phyloP scores from a whole-genome alignment of 2,888 invertebrate genomes.

The Yponomeuta plumbellus region DNA sequence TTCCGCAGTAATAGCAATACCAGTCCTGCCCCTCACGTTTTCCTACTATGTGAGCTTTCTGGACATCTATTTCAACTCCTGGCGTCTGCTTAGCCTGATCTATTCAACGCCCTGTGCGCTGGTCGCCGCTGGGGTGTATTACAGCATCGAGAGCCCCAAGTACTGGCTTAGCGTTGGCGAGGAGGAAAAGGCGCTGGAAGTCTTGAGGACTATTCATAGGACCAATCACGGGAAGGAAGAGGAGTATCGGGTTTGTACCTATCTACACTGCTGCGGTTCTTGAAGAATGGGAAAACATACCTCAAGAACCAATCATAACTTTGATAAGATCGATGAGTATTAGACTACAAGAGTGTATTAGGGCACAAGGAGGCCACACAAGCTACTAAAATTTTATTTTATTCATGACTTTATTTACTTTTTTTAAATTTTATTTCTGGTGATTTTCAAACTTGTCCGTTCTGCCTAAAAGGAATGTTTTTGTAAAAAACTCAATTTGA shows the following conservation, averaged over 20 bases:
- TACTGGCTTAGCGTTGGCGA: slow-evolving; percentile 78
- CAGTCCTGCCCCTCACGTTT: slow-evolving; percentile 77
- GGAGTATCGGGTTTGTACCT: slow-evolving; percentile 44
- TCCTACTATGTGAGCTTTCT: slow-evolving; percentile 58
- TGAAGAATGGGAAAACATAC: too few relatives aligned
- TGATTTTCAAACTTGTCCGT: too few relatives aligned
- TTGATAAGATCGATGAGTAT: too few relatives aligned
- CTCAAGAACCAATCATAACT: too few relatives aligned
- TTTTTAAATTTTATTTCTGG: too few relatives aligned
- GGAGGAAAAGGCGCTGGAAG: slow-evolving; percentile 70
- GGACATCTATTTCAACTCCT: slow-evolving; percentile 79
- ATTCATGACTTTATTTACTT: too few relatives aligned
- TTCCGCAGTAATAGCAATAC: slow-evolving; percentile 77
- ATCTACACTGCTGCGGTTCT: too few relatives aligned
- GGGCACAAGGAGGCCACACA: too few relatives aligned
- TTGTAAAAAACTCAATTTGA: too few relatives aligned
- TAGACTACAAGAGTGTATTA: too few relatives aligned
- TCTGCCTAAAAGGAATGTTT: too few relatives aligned
- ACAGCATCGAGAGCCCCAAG: slow-evolving; percentile 85
- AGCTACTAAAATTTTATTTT: too few relatives aligned
- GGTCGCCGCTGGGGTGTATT: slow-evolving; percentile 72
- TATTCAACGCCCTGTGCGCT: slow-evolving; percentile 79
- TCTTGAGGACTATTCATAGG: slow-evolving; percentile 44
- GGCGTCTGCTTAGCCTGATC: slow-evolving; percentile 82
- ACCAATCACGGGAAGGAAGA: slow-evolving; percentile 50